Evolutionary conservation across 2,888 invertebrate genomes (phyloP), one percentile per base, ranked within the genome.

Genomic region (Dromius quadrimaculatus): DNA sequence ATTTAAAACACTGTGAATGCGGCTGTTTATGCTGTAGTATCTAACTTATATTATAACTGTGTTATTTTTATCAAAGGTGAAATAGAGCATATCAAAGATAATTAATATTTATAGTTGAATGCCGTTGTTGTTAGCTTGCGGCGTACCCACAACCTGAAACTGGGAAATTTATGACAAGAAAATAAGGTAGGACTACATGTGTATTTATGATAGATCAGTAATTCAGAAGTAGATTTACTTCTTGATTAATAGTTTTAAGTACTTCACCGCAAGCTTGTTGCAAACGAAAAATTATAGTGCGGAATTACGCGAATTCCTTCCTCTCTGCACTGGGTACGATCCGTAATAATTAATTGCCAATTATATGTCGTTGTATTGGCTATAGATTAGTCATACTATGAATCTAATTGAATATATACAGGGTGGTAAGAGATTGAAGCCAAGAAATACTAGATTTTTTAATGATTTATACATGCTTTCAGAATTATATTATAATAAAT

Each of bases 41-140:
- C 11, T 13, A 36, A 68, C 59, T 68, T 59, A 59, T 68, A 68
- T 68, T 68, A 68, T 68, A 68, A 68, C 68, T 68, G 68, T 68
- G 59, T 43, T 68, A 68, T 68, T 68, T 68, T 68, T 68, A 68
- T 68, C 68, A 68, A 59, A 54, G 17, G 43, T 45, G 68, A 68
- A 68, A 59, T 57, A 68, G 68, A 68, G 68, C 68, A 45, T 68
- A 68, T 45, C 68, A 59, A 68, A 68, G 68, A 57, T 68, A 68
- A 68, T 68, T 68, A 68, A 68, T 68, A 68, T 68, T 68, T 68
- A 68, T 68, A 59, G 68, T 59, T 43, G 59, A 68, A 59, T 68
- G 68, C 68, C 68, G 68, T 62, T 68, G 68, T 41, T 34, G 68
- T 34, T 59, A 17, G 68, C 68, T 59, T 68, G 17, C 57, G 59